Conservation (phyloP, 2,113 vertebrate genomes). For the Cryptomyrus ogoouensis region DNA sequence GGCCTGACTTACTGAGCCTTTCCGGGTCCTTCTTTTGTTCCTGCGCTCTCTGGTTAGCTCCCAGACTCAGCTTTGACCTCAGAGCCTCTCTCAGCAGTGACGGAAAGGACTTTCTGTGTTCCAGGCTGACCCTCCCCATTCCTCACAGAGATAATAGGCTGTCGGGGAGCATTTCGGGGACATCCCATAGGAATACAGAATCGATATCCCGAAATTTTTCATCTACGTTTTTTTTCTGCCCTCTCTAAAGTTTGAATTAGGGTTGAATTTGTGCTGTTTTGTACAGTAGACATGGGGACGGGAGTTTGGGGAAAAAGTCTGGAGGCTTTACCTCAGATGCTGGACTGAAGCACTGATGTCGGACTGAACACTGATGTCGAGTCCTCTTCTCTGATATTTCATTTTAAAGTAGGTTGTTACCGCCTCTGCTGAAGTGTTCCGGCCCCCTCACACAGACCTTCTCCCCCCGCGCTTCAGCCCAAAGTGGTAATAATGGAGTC, state of each 20-base stretch:
- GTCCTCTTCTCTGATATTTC: neutral
- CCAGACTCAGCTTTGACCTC: neutral
- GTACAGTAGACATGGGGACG: neutral
- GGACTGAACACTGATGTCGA: neutral
- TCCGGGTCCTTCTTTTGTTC: neutral
- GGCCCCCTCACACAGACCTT: neutral
- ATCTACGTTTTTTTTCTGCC: neutral
- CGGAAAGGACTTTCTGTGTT: neutral
- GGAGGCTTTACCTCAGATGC: neutral
- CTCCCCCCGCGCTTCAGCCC: neutral
- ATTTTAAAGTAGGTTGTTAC: neutral
- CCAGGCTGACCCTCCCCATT: neutral
- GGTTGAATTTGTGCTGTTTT: neutral
- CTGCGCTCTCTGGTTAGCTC: neutral
- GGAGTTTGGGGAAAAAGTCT: neutral
- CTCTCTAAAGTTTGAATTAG: neutral
- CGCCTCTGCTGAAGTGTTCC: neutral
- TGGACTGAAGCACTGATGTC: neutral
- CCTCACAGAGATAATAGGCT: constrained; percentile 24
- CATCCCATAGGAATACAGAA: neutral
- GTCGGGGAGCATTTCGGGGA: neutral
- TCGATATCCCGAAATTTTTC: neutral
- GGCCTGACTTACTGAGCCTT: neutral
- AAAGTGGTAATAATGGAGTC: neutral
- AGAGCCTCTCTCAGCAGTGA: neutral